Percentiles rank a stretch among this genome's conserved stretches.
These are phyloP conservation scores for Brachyhypopomus gauderio DNA, from an alignment of 2,113 vertebrate species.

Conservation along the genomic window DNA sequence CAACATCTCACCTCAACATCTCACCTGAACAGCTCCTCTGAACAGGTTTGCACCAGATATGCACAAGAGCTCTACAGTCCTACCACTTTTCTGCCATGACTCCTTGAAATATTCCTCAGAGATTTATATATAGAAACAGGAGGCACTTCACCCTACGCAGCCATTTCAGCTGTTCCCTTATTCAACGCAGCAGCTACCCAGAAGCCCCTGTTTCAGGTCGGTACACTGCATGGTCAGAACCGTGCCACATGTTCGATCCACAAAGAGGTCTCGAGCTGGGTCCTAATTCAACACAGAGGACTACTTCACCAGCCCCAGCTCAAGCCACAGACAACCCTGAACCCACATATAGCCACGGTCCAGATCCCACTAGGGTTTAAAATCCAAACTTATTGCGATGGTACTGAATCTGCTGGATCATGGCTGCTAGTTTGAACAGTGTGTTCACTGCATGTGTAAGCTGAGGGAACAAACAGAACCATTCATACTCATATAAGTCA, in stretches of 20 bases:
- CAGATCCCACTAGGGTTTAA: too few relatives aligned
- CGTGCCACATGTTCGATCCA: slow-evolving; percentile 46
- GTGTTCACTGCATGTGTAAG: too few relatives aligned
- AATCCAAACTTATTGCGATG: too few relatives aligned
- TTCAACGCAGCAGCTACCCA: slow-evolving; percentile 43
- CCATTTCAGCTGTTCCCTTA: not conserved
- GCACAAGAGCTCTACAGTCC: not conserved
- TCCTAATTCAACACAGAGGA: slow-evolving; percentile 6
- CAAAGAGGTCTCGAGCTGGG: not conserved
- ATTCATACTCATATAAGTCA: too few relatives aligned
- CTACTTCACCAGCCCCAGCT: not conserved
- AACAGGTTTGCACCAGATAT: too few relatives aligned
- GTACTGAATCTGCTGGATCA: too few relatives aligned
- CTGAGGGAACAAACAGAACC: too few relatives aligned
- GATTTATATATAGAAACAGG: not conserved
- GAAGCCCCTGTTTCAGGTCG: slow-evolving; percentile 66
- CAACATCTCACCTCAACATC: not conserved
- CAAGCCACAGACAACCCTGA: not conserved
- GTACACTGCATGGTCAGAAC: slow-evolving; percentile 27
- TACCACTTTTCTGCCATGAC: not conserved
- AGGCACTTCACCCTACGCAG: not conserved
- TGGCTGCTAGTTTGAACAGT: too few relatives aligned
- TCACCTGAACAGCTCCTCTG: not conserved
- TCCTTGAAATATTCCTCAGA: not conserved
- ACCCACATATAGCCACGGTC: not conserved